Evolutionary conservation across 2,888 invertebrate species (phyloP), one percentile per base, ranked within the genome.

Genomic region (Aphodius sticticus): DNA sequence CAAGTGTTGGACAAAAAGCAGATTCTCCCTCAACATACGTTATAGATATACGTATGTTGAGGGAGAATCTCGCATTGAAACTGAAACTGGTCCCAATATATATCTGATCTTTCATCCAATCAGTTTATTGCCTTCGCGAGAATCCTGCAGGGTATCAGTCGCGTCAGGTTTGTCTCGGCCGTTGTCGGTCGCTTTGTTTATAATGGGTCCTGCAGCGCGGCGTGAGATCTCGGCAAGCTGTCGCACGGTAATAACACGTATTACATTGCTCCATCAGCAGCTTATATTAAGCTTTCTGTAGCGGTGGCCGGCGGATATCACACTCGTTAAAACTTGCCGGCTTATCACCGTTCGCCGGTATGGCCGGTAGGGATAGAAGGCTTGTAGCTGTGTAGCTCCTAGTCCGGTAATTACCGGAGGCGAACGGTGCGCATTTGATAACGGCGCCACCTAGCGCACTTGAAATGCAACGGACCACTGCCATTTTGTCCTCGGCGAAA

Each of bases 161-260:
- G 26, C 26, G 12, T 53, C 53, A 7, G 53, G 7, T 1, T 12
- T 9, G 53, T 53, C 53, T 53, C 7, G 16, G 15, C 12, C 35
- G 74, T 74, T 77, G 75, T 78, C 82, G 84, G 85, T 71, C 71
- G 37, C 78, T 83, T 82, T 82, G 83, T 83, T 84, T 82, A 81
- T 84, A 83, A 83, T 84, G 82, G 80, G 82, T 53, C 53, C 79
- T 35, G 7, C 77, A 76, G 69, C 70, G 76, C 37, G 80, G 81
- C 79, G 82, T 82, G 80, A 81, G 79, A 81, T 82, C 80, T 80
- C 71, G 35, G 77, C 83, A 83, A 84, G 84, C 84, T 84, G 84
- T 77, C 76, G 80, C 75, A 37, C 77, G 74, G 80, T 81, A 81
- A 82, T 83, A 84, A 83, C 83, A 84, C 84, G 84, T 83, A 81